Conservation (phyloP, 2,113 vertebrate species). For the Pachyramphus minor region DNA sequence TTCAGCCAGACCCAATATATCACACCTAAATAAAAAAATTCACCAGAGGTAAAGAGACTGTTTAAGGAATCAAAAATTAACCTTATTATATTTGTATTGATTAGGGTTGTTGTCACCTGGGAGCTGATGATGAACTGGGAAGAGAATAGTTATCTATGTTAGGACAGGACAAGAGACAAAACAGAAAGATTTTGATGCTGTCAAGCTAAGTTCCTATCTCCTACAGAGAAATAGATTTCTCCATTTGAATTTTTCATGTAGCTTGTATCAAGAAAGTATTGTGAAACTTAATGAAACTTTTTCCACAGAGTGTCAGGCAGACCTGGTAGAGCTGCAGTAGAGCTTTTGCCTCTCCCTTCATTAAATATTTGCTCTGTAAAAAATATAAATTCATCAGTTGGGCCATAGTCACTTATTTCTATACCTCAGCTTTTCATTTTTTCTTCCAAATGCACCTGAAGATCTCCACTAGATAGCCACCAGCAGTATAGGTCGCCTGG, state of each 20-base stretch:
- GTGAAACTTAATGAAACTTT: background rate
- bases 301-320: background rate
- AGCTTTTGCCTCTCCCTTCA: background rate
- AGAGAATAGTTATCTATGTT: background rate
- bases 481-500: fast-evolving
- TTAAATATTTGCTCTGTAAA: background rate
- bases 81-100: background rate
- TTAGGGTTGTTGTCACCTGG: background rate
- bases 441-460: background rate
- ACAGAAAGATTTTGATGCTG: background rate
- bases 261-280: background rate
- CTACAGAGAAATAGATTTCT: background rate
- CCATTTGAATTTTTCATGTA: background rate
- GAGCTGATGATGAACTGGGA: background rate
- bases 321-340: background rate
- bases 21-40: background rate
- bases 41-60: background rate
- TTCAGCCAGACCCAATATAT: background rate
- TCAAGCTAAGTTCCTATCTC: background rate
- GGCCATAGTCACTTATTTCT: background rate
- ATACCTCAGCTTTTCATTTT: background rate
- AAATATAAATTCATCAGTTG: background rate
- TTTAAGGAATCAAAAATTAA: background rate
- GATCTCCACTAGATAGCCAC: background rate
- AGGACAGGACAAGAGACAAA: background rate